Evolutionary conservation across 2,113 vertebrate genomes (phyloP), one percentile per base, ranked within the genome.

Genomic region (Synchiropus splendidus): DNA sequence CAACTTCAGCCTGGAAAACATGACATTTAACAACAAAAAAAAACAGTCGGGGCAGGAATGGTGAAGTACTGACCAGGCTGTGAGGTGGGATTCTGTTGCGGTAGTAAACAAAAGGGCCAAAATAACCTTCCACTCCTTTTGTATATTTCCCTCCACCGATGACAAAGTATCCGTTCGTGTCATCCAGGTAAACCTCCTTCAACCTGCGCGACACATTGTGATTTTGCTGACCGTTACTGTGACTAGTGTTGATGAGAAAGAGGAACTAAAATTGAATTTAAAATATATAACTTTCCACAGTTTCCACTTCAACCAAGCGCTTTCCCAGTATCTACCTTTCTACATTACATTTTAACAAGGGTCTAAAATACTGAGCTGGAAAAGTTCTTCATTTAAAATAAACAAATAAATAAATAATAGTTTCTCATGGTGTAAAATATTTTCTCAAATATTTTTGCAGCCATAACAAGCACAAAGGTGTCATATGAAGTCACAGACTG

Each of bases 131-230:
- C 11, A 83, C 48, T 9, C 85, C 81, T 18, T 0, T 31, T 5
- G 75, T 27, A 18, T 61, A 86, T 44, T 75, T 69, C 14, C 83
- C 80, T 52, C 87, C 87, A 45, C 83, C 83, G 33, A 88, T 61
- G 41, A 82, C 77, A 74, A 88, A 87, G 47, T 75, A 82, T 10
- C 86, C 87, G 0, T 78, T 69, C 0, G 83, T 83, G 72, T 89
- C 87, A 55, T 85, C 81, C 49, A 89, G 9, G 6, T 77, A 2
- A 1, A 16, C 1, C 2, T 70, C 39, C 0, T 10, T 13, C 30
- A 82, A 74, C 42, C 87, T 87, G 65, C 10, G 17, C 40, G 43
- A 67, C 42, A 63, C n/a, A 56, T 6, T 1, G n/a, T n/a, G n/a
- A n/a, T n/a, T n/a, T n/a, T n/a, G n/a, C n/a, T n/a, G n/a, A n/a